Evolutionary conservation across 2,113 vertebrate genomes (phyloP).

Genomic region (Forbesichthys agassizii): DNA sequence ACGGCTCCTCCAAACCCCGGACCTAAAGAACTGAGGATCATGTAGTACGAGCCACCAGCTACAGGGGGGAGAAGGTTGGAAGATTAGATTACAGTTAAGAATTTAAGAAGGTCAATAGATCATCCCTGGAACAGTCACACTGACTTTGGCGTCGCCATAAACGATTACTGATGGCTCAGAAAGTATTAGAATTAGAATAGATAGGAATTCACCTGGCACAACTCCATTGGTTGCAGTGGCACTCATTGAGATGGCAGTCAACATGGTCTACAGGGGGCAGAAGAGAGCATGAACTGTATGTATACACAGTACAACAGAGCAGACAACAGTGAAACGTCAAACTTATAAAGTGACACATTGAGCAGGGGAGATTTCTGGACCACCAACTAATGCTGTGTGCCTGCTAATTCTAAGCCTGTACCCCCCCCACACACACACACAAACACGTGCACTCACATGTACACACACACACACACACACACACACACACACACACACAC

Average conservation of each 20-base stretch:
- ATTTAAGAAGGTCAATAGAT: too few species aligned
- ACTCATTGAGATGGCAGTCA: constrained; percentile 97
- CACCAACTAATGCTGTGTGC: too few species aligned
- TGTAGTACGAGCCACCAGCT: constrained; percentile 83
- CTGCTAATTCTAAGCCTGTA: too few species aligned
- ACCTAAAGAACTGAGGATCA: constrained; percentile 81
- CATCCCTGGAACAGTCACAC: too few species aligned
- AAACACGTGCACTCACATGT: background rate
- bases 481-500: constrained; percentile 4
- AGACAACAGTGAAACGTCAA: too few species aligned
- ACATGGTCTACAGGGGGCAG: constrained; percentile 81
- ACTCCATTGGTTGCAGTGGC: constrained; percentile 97
- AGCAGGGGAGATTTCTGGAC: too few species aligned
- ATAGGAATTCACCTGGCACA: constrained; percentile 77
- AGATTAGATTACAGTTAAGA: too few species aligned
- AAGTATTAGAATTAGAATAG: background rate
- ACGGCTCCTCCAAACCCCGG: constrained; percentile 82
- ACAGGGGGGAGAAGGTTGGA: constrained; percentile 1
- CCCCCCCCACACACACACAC: background rate
- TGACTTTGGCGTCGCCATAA: too few species aligned
- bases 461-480: constrained; percentile 2
- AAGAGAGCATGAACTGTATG: background rate
- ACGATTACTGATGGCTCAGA: background rate
- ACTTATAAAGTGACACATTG: too few species aligned
- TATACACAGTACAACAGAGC: background rate